A percentile compares a stretch with the other conserved stretches of the same genome.
Evolutionary conservation across 2,888 invertebrate species (phyloP).

Genomic region (Melieria crassipennis): DNA sequence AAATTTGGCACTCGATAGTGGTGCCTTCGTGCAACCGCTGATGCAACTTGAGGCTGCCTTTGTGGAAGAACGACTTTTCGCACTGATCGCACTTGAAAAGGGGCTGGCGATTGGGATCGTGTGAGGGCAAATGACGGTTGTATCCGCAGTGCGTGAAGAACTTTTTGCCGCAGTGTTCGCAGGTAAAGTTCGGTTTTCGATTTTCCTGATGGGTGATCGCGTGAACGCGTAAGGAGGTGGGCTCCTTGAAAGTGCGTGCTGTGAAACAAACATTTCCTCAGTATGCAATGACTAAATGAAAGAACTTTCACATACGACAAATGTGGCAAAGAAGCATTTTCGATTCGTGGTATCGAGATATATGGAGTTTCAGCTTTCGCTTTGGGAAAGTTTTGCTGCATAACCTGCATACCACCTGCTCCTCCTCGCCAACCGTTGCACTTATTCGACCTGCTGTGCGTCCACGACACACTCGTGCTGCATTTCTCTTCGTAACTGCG

Average conservation of each 20-base stretch:
- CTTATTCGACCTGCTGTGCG: not conserved
- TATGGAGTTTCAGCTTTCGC: constrained; percentile 26
- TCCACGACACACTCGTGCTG: not conserved
- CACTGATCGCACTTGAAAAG: constrained; percentile 42
- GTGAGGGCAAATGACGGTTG: constrained; percentile 40
- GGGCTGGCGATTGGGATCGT: constrained; percentile 41
- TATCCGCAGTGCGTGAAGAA: constrained; percentile 44
- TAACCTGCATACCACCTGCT: constrained; percentile 21
- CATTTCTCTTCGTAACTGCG: too few relatives aligned
- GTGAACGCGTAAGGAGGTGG: constrained; percentile 41
- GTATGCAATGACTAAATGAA: not conserved
- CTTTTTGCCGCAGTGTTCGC: constrained; percentile 43
- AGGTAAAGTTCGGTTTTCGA: constrained; percentile 42
- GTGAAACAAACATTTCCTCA: not conserved
- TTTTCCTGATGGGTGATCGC: constrained; percentile 44
- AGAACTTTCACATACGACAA: constrained; percentile 36
- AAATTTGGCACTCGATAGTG: constrained; percentile 43
- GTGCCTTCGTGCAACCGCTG: constrained; percentile 44
- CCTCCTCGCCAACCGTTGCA: not conserved
- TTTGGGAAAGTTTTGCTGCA: constrained; percentile 24
- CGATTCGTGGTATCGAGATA: constrained; percentile 28
- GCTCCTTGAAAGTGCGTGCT: constrained; percentile 39
- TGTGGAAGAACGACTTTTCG: constrained; percentile 45
- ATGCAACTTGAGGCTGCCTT: constrained; percentile 43
- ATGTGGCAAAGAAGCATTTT: constrained; percentile 35